These are phyloP conservation scores for Malurus melanocephalus DNA, from an alignment of 2,113 vertebrate species.

Conservation along the genomic window DNA sequence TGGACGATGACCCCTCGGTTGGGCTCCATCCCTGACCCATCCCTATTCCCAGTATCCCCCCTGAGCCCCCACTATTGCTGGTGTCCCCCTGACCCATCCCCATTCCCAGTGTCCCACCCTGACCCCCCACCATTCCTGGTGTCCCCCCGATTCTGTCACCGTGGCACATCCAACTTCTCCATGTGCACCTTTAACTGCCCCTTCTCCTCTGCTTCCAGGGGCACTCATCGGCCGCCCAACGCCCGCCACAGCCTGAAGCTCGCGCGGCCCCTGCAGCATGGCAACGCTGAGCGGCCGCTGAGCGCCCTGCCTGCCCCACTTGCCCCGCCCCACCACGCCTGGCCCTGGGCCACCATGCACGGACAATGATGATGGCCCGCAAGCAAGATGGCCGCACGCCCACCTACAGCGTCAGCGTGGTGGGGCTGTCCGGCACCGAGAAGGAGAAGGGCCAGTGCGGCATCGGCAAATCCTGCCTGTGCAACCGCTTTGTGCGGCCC, in stretches of 20 bases:
- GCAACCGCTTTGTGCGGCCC: conserved; percentile 93
- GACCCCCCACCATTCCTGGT: too few species aligned
- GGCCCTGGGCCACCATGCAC: conserved; percentile 85
- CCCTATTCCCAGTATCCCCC: too few species aligned
- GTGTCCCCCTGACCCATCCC: too few species aligned
- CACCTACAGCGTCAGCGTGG: conserved; percentile 93
- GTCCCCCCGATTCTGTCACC: too few species aligned
- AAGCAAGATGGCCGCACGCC: conserved; percentile 94
- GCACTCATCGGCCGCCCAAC: neutral
- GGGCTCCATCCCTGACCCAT: too few species aligned
- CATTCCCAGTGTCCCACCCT: too few species aligned
- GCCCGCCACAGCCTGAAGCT: neutral
- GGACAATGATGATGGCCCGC: conserved; percentile 92
- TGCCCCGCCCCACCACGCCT: neutral
- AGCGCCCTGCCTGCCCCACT: neutral
- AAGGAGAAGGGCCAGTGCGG: conserved; percentile 97
- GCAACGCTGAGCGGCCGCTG: neutral
- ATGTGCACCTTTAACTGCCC: too few species aligned
- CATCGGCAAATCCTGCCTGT: conserved; percentile 94
- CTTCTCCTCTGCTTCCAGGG: too few species aligned
- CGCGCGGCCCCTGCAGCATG: neutral
- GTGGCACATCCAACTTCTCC: too few species aligned
- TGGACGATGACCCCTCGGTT: too few species aligned
- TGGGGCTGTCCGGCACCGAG: conserved; percentile 95
- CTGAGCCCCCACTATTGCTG: too few species aligned